Evolutionary conservation across 2,797 vertebrate genomes (phyloP).

Genomic region (Microctenopoma lineatum): DNA sequence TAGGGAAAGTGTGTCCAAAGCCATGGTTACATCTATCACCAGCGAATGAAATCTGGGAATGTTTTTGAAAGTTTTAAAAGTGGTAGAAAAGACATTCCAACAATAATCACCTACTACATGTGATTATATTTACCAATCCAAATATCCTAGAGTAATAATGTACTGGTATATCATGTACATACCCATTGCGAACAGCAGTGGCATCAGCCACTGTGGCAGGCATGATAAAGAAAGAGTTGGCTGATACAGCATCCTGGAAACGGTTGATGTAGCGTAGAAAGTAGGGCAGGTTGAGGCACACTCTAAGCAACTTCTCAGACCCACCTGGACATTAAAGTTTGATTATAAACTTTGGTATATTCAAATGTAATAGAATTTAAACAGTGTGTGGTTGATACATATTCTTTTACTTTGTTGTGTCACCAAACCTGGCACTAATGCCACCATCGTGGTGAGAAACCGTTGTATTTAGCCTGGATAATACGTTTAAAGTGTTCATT

Average conservation of each 20-base stretch:
- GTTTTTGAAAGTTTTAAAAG: not conserved
- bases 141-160: not conserved
- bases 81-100: not conserved
- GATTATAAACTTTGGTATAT: too few species aligned
- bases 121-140: not conserved
- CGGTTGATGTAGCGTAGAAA: slow-evolving; percentile 99
- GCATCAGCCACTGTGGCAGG: slow-evolving; percentile 98
- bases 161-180: slow-evolving; percentile 13
- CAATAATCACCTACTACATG: not conserved
- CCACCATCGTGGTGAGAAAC: too few species aligned
- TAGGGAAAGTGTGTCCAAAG: slow-evolving; percentile 95
- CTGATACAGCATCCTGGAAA: slow-evolving; percentile 96
- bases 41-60: slow-evolving; percentile 93
- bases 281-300: slow-evolving; percentile 98
- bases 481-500: not conserved
- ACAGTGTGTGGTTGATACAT: too few species aligned
- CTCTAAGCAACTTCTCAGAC: slow-evolving; percentile 95
- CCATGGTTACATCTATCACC: slow-evolving; percentile 99
- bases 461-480: not conserved
- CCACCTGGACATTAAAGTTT: slow-evolving; percentile 84
- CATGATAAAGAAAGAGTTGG: slow-evolving; percentile 99
- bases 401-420: too few species aligned
- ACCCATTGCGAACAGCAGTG: slow-evolving; percentile 98
- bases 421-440: too few species aligned
- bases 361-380: too few species aligned